Base-by-base conservation (phyloP, 1,140 invertebrate species). In the Pygmarrhopalites habei region DNA sequence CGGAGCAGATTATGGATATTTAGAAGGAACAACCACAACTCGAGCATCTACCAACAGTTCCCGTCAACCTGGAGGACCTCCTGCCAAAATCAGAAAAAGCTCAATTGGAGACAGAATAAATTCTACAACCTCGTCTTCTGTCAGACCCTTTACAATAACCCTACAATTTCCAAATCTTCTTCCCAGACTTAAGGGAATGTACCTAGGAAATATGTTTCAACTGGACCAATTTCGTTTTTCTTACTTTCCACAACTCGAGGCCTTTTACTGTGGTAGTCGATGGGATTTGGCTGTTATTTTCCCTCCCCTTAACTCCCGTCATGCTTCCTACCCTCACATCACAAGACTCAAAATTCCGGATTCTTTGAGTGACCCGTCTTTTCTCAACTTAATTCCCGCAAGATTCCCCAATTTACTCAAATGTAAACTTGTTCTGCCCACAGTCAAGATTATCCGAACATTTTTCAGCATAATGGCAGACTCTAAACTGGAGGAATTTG, bases 261-360 rank as follows among this genome's bases (percentile, higher is more conserved):
- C 32, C 15, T 61, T 68, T 28, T 28, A 46, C 21, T 58, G 59
- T 14, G 66, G 66, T 2, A 59, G 66, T 26, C 53, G 53, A 12
- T 68, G 66, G 66, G 55, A 68, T 60, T 25, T 56, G 21, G 21
- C 58, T 0, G 58, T 64, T 17, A 49, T 46, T 12, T 68, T 68
- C 41, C 58, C 61, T 0, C 15, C 4, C 3, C 28, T 57, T 35
- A 4, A 15, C 3, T 47, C 58, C 35, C 39, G 55, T 32, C 51
- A 53, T 5, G 26, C 5, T 28, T 44, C 28, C 12, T 30, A 58
- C 12, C 28, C 47, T 10, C 25, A 12, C 14, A 23, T 64, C 4
- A 64, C 43, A 12, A 58, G 61, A 32, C 28, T 68, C 3, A 62
- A 68, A 21, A 52, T 68, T 28, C 66, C 66, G 14, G 66, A 68